These are phyloP conservation scores for Ramphastos sulfuratus DNA, from an alignment of 2,113 vertebrate genomes.

Conservation along the genomic window DNA sequence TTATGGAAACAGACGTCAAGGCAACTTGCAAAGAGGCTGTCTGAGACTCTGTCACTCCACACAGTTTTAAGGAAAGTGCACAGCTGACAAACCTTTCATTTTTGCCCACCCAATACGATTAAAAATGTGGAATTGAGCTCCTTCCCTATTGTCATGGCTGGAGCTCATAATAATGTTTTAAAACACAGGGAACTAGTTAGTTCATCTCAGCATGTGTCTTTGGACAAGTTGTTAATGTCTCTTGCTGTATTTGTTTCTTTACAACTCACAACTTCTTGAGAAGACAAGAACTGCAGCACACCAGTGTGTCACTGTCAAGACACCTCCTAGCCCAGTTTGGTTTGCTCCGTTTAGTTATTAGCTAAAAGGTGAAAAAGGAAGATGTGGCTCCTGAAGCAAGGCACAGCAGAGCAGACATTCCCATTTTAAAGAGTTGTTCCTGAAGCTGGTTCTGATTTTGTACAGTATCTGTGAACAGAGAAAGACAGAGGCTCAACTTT, in stretches of 20 bases:
- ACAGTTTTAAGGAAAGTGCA: background rate
- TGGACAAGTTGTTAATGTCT: background rate
- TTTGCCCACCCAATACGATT: background rate
- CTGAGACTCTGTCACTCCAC: background rate
- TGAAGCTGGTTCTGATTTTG: background rate
- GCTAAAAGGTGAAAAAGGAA: background rate
- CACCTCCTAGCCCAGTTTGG: background rate
- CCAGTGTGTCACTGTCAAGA: background rate
- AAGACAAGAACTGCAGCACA: background rate
- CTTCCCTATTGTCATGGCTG: background rate
- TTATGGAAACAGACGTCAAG: slow-evolving; percentile 56
- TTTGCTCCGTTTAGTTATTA: background rate
- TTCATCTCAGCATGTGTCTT: background rate
- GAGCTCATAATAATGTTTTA: too few relatives aligned
- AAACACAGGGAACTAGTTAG: background rate
- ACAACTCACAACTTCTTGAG: background rate
- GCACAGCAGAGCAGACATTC: background rate
- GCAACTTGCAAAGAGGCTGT: background rate
- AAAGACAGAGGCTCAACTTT: background rate
- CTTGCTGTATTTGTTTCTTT: background rate
- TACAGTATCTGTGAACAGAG: background rate
- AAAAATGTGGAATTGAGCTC: background rate
- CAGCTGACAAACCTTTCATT: background rate
- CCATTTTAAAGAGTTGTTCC: background rate
- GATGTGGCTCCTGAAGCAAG: background rate